Evolutionary conservation across 2,888 invertebrate species (phyloP), one percentile per base, ranked within the genome.

Genomic region (Achlya flavicornis): DNA sequence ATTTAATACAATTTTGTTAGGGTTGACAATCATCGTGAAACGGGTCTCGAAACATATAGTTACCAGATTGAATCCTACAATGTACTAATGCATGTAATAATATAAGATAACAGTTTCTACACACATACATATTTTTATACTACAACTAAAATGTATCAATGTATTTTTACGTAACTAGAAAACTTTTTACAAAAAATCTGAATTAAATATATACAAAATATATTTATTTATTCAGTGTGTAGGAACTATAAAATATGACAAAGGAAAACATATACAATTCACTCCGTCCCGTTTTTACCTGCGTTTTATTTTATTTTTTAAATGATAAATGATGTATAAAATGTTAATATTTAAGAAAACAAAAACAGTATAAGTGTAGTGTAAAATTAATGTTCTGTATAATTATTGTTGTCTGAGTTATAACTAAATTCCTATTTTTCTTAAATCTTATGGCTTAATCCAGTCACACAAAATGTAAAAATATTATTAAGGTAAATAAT

Each of bases 41-140:
- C 93, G 93, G 93, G 93, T 93, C 84, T 85, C 78, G 91, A 86
- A 93, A 93, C 89, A 82, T 76, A 86, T 87, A 92, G 93, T 93
- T 93, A 93, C 93, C 93, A 93, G 80, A 83, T 72, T 78, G 81
- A 87, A 87, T 90, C 90, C 90, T 92, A 90, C 87, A 79, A 77
- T 81, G 62, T 83, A 82, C 85, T 81, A 76, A 66, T 80, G 77
- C 78, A 77, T 71, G 72, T 74, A 67, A 73, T 38, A 38, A 58
- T 65, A 67, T 58, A 64, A 65, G 53, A 4, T 19, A 77, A 74
- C 74, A 78, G 70, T 74, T 63, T 79, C 82, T 81, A 78, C 84
- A 84, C 80, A 83, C 53, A n/a, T 10, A 48, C 32, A 58, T n/a
- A 59, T 59, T 16, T 41, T 11, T 59, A 19, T 59, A 59, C 10